Evolutionary conservation across 2,888 invertebrate genomes (phyloP), one percentile per base, ranked within the genome.

Genomic region (Ennomos erosarius): DNA sequence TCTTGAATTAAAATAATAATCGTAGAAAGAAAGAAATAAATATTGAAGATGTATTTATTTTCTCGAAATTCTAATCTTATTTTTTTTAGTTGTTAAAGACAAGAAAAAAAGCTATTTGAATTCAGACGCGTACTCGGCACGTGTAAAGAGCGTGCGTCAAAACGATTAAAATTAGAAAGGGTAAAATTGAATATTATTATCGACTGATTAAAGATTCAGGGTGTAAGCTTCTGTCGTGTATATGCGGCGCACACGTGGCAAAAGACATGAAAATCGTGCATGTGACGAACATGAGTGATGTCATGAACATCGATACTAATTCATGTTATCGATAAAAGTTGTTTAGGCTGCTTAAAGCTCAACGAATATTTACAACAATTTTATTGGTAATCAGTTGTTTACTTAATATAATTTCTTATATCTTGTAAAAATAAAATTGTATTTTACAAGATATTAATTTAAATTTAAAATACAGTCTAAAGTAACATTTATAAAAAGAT

Each of bases 241-340:
- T 81, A 75, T 66, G 78, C 82, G 75, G 79, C 75, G 79, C 80
- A 88, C 91, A 90, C 91, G 91, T 92, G 91, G 91, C 90, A 80
- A 79, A 69, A 68, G 81, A 91, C 91, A 91, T 87, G 88, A 83
- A 87, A 89, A 87, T 91, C 91, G 91, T 92, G 91, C 81, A 75
- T 82, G 78, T 73, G 79, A 79, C 79, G 71, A 72, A 76, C 73
- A 65, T 59, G 66, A 84, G 83, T 63, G 85, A 59, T 76, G 78
- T 26, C 26, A 26, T 26, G 47, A 58, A 26, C 46, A 36, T 60
- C 34, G 34, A 52, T 65, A 60, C 60, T 55, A 57, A 68, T n/a
- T n/a, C n/a, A n/a, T n/a, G 16, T 16, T 59, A 56, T 56, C 55
- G 43, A 57, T 63, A 26, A 54, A 55, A 44, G 37, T 6, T 26